These are phyloP conservation scores for Elachura formosa DNA, from an alignment of 2,113 vertebrate species.

Conservation along the genomic window DNA sequence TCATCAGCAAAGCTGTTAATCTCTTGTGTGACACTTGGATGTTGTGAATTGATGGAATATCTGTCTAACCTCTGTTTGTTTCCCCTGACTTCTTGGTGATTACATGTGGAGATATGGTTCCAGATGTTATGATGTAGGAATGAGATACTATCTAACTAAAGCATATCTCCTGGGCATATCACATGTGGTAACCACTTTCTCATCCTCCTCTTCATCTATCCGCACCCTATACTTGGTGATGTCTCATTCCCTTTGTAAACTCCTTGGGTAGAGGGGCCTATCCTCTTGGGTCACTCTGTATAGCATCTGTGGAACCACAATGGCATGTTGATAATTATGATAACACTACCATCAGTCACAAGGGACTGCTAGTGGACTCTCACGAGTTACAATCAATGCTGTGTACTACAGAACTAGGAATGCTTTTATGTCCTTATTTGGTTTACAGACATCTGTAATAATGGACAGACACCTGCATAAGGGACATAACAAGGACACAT, in stretches of 20 bases:
- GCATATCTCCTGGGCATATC: neutral
- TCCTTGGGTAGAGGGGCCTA: neutral
- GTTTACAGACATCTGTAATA: neutral
- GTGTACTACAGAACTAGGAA: neutral
- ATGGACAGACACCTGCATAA: neutral
- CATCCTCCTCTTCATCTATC: neutral
- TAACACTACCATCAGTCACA: neutral
- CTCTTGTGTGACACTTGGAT: neutral
- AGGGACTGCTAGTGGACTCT: slow-evolving; percentile 13
- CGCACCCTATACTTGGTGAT: neutral
- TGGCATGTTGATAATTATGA: slow-evolving; percentile 12
- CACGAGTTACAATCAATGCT: slow-evolving; percentile 19
- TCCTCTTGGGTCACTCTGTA: neutral
- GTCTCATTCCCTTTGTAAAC: neutral
- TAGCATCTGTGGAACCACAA: slow-evolving; percentile 8
- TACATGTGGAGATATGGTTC: neutral
- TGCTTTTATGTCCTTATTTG: slow-evolving; percentile 7
- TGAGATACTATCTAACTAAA: neutral
- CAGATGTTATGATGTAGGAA: neutral
- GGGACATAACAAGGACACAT: neutral
- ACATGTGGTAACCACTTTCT: neutral
- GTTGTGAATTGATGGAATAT: neutral
- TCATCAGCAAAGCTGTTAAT: neutral
- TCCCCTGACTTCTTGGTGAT: neutral
- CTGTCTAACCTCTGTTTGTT: slow-evolving; percentile 4